Conservation (phyloP, 1,140 invertebrate genomes). For the Caerostris extrusa region DNA sequence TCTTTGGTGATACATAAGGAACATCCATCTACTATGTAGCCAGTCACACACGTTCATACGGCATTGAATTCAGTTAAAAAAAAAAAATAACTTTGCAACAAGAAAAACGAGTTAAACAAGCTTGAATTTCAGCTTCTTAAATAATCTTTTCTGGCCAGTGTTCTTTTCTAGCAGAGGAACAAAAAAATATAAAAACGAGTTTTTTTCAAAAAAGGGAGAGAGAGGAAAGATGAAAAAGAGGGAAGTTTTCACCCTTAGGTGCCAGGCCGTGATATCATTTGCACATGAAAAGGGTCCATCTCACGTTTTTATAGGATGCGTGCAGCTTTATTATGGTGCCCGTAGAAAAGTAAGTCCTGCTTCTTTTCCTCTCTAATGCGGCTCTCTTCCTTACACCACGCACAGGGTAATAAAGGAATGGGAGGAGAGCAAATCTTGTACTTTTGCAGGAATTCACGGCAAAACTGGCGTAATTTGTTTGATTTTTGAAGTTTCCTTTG, state of each 20-base stretch:
- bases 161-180: neutral
- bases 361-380: constrained; percentile 4
- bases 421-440: constrained; percentile 1
- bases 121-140: constrained; percentile 2
- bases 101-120: neutral
- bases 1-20: neutral
- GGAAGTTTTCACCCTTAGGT: constrained; percentile 37
- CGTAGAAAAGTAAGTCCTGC: neutral
- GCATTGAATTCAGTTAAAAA: neutral
- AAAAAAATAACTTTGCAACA: neutral
- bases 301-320: constrained; percentile 60
- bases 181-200: too few relatives aligned
- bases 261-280: constrained; percentile 63
- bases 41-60: neutral
- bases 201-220: neutral
- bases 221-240: neutral
- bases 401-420: constrained; percentile 20
- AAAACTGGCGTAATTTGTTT: neutral
- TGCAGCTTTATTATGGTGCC: constrained; percentile 51
- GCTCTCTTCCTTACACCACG: neutral
- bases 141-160: neutral
- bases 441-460: neutral
- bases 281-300: constrained; percentile 58
- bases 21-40: neutral
- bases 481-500: too few relatives aligned